These are phyloP conservation scores for Hormiphora californensis DNA, from an alignment of 37 sponge, comb jelly and placozoan species.

Conservation along the genomic window DNA sequence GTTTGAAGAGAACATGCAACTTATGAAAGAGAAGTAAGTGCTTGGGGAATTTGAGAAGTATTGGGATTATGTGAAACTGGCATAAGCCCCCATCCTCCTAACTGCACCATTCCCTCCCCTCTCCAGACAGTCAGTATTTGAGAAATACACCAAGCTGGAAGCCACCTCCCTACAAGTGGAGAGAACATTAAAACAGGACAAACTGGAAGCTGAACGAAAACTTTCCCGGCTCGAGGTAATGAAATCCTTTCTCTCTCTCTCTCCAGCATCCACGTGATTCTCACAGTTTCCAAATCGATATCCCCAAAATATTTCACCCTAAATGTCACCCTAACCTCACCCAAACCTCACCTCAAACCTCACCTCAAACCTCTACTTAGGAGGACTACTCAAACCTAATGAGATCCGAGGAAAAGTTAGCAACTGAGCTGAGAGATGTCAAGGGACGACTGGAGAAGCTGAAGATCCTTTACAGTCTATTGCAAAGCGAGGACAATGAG, in stretches of 20 bases:
- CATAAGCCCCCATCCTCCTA: not conserved
- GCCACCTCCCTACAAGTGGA: conserved; percentile 5
- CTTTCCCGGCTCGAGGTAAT: conserved; percentile 16
- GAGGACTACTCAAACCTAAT: conserved; percentile 22
- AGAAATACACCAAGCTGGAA: conserved; percentile 28
- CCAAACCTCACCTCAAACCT: no score
- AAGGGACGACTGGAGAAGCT: not conserved
- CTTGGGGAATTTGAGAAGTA: not conserved
- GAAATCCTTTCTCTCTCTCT: not conserved
- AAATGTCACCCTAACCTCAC: no score
- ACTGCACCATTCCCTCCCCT: not conserved
- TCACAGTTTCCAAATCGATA: no score
- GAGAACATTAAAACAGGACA: conserved; percentile 11
- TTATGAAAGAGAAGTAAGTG: conserved; percentile 39
- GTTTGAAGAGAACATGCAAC: conserved; percentile 48
- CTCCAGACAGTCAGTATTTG: not conserved
- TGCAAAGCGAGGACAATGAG: conserved; percentile 50
- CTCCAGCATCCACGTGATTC: no score
- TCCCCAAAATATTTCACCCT: no score
- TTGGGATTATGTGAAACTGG: not conserved
- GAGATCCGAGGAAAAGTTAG: not conserved
- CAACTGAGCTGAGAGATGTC: not conserved
- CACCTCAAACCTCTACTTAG: no score
- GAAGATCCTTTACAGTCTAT: conserved; percentile 21
- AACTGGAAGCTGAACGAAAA: conserved; percentile 8